A percentile compares a stretch with the other conserved stretches of the same genome.
phyloP scores from a whole-genome alignment of 2,113 vertebrate species.

The Mandrillus leucophaeus region DNA sequence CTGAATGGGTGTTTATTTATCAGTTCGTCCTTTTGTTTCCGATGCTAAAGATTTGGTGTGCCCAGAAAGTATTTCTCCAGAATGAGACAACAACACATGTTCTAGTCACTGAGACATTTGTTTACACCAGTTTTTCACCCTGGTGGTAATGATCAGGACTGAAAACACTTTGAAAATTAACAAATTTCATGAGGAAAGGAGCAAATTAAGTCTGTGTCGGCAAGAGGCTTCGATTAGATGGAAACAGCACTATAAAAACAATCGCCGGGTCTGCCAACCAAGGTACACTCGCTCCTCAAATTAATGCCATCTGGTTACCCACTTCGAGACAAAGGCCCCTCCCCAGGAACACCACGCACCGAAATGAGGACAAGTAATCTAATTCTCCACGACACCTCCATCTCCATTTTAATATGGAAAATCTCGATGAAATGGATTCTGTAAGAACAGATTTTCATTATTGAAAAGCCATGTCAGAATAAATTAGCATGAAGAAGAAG shows the following conservation, averaged over 20 bases:
- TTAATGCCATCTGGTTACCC: constrained; percentile 61
- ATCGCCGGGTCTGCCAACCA: neutral
- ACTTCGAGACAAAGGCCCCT: neutral
- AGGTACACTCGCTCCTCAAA: constrained; percentile 18
- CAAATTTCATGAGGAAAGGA: constrained; percentile 52
- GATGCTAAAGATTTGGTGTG: neutral
- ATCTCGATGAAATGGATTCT: constrained; percentile 73
- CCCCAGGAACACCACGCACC: neutral
- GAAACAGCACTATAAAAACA: constrained; percentile 47
- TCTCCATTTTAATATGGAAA: constrained; percentile 76
- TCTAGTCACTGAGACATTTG: neutral
- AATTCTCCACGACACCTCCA: constrained; percentile 69
- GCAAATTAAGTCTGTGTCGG: constrained; percentile 36
- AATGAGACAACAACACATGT: neutral
- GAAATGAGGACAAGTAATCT: constrained; percentile 58
- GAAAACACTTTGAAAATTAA: constrained; percentile 60
- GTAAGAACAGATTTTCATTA: constrained; percentile 77
- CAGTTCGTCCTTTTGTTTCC: neutral
- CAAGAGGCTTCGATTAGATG: constrained; percentile 31
- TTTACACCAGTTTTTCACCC: constrained; percentile 51
- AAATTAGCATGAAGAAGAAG: constrained; percentile 77
- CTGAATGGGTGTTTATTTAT: neutral
- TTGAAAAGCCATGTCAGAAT: constrained; percentile 76
- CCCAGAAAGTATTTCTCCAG: neutral
- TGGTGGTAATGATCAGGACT: constrained; percentile 44